phyloP scores from a whole-genome alignment of 2,888 invertebrate genomes.

The Phengaris arion region DNA sequence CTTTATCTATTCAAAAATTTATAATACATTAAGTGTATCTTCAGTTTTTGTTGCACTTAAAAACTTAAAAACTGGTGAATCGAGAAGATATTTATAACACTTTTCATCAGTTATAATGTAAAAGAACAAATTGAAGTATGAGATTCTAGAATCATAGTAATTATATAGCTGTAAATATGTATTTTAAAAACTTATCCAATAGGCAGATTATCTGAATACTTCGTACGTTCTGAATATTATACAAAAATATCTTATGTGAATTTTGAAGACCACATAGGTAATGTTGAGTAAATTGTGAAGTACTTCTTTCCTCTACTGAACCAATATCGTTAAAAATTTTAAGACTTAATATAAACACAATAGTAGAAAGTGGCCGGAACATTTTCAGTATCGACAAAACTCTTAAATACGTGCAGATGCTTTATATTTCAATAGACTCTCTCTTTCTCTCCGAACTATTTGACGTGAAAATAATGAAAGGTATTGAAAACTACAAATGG shows the following conservation, averaged over 20 bases:
- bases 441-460: too few relatives aligned
- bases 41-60: not conserved
- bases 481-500: too few relatives aligned
- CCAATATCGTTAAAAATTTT: not conserved
- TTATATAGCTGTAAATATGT: too few relatives aligned
- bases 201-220: too few relatives aligned
- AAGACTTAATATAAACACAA: not conserved
- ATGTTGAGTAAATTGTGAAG: not conserved
- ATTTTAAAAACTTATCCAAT: too few relatives aligned
- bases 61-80: not conserved
- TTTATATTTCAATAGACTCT: not conserved
- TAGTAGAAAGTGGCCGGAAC: not conserved
- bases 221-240: too few relatives aligned
- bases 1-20: constrained; percentile 6
- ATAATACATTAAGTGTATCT: not conserved
- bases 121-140: too few relatives aligned
- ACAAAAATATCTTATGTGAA: not conserved
- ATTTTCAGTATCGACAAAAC: not conserved
- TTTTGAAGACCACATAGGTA: not conserved
- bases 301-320: not conserved
- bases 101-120: too few relatives aligned
- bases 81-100: too few relatives aligned
- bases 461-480: too few relatives aligned
- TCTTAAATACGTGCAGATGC: not conserved
- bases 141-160: too few relatives aligned